These are phyloP conservation scores for Dendropsophus ebraccatus DNA, from an alignment of 2,113 vertebrate genomes.

Conservation along the genomic window DNA sequence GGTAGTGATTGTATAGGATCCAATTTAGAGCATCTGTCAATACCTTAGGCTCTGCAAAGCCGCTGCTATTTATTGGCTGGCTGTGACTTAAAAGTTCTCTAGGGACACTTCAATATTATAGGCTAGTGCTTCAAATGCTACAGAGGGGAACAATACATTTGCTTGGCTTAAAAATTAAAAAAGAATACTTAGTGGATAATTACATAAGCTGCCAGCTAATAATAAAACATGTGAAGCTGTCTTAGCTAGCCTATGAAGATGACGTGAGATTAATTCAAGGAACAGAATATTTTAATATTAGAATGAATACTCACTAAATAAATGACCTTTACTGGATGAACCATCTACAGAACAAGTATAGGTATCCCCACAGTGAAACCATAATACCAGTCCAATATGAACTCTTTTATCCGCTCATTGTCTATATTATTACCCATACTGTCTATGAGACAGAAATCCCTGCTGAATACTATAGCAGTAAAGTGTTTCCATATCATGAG, in stretches of 20 bases:
- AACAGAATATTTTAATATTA: slow-evolving; percentile 62
- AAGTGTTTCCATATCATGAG: no score
- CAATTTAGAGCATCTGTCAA: slow-evolving; percentile 70
- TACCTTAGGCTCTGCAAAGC: slow-evolving; percentile 64
- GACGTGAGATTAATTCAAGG: slow-evolving; percentile 61
- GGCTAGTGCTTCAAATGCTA: slow-evolving; percentile 60
- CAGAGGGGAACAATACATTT: slow-evolving; percentile 64
- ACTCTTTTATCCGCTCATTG: no score
- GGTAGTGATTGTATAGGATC: slow-evolving; percentile 54
- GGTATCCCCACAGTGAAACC: no score
- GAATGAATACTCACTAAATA: slow-evolving; percentile 61
- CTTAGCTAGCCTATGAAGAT: slow-evolving; percentile 63
- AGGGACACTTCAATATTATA: slow-evolving; percentile 64
- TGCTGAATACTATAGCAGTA: no score
- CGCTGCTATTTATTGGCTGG: slow-evolving; percentile 63
- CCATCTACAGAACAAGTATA: slow-evolving; percentile 53
- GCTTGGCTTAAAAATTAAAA: slow-evolving; percentile 67
- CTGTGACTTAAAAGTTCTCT: slow-evolving; percentile 62
- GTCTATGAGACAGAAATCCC: no score
- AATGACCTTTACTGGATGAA: slow-evolving; percentile 61
- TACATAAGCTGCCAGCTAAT: slow-evolving; percentile 65
- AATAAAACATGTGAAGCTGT: slow-evolving; percentile 46
- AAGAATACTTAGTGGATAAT: slow-evolving; percentile 65
- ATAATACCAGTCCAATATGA: no score
- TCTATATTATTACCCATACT: no score